phyloP scores from a whole-genome alignment of 2,797 vertebrate species.

The Mus caroli region DNA sequence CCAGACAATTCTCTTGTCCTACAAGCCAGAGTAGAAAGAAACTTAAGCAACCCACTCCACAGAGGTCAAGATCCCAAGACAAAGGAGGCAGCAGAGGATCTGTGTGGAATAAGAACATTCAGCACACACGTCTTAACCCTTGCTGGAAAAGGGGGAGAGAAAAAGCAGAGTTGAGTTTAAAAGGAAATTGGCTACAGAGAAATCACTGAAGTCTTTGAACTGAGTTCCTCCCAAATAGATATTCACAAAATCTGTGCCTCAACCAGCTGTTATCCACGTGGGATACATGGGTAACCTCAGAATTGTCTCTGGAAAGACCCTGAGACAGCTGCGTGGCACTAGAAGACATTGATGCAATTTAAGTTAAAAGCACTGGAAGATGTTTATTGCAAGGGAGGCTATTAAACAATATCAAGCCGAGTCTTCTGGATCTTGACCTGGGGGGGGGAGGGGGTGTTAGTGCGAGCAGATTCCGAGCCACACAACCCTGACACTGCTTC shows the following conservation, averaged over 20 bases:
- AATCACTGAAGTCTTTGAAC: not conserved
- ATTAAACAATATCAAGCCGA: not conserved
- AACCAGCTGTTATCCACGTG: not conserved
- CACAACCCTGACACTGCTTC: not conserved
- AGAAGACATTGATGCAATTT: not conserved
- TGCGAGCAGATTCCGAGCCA: not conserved
- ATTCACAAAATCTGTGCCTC: not conserved
- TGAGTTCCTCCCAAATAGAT: not conserved
- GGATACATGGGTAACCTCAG: not conserved
- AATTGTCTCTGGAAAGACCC: not conserved
- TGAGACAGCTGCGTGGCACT: not conserved
- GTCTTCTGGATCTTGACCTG: constrained; percentile 8
- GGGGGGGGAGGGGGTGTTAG: too few relatives aligned
- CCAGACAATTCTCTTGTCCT: not conserved
- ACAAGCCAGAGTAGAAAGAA: not conserved
- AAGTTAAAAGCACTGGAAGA: not conserved
- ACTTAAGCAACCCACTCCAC: not conserved
- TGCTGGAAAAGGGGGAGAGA: not conserved
- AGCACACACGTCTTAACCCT: not conserved
- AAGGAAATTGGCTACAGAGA: not conserved
- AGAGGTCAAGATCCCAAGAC: not conserved
- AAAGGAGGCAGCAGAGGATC: not conserved
- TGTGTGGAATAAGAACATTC: not conserved
- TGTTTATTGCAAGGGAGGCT: not conserved
- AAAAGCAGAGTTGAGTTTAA: not conserved